Percentiles rank a stretch among this genome's conserved stretches.
phyloP scores from a whole-genome alignment of 53 echinoderm and acorn worm species.

The Hippasteria phrygiana region DNA sequence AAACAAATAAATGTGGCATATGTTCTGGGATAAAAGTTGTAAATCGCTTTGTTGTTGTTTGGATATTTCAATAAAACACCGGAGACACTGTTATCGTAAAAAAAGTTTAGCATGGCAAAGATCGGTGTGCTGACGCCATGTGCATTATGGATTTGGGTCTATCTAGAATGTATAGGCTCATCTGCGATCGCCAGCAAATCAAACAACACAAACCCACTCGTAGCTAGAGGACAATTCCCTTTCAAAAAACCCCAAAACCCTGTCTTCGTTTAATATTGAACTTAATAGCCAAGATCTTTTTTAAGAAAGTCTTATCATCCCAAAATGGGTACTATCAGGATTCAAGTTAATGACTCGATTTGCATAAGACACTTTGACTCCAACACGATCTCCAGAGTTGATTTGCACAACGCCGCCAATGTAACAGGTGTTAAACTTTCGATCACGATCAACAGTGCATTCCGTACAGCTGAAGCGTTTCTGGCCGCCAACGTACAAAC shows the following conservation, averaged over 20 bases:
- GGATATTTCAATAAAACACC: no score
- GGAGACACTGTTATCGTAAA: no score
- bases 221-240: no score
- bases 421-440: slow-evolving; percentile 83
- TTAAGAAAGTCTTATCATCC: slow-evolving; percentile 56
- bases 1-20: no score
- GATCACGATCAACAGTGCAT: slow-evolving; percentile 55
- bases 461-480: slow-evolving; percentile 76
- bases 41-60: no score
- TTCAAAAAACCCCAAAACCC: not conserved
- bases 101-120: no score
- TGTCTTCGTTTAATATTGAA: not conserved
- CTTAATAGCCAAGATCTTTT: not conserved
- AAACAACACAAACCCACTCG: no score
- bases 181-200: no score
- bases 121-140: no score
- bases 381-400: slow-evolving; percentile 49
- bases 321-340: slow-evolving; percentile 62
- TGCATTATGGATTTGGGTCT: no score
- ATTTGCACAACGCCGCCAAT: slow-evolving; percentile 73
- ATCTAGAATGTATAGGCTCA: no score
- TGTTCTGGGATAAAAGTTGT: no score
- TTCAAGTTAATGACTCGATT: slow-evolving; percentile 49
- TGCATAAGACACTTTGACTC: slow-evolving; percentile 65
- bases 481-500: slow-evolving; percentile 66